phyloP scores from a whole-genome alignment of 2,888 invertebrate species.

The Amorpha juglandis region DNA sequence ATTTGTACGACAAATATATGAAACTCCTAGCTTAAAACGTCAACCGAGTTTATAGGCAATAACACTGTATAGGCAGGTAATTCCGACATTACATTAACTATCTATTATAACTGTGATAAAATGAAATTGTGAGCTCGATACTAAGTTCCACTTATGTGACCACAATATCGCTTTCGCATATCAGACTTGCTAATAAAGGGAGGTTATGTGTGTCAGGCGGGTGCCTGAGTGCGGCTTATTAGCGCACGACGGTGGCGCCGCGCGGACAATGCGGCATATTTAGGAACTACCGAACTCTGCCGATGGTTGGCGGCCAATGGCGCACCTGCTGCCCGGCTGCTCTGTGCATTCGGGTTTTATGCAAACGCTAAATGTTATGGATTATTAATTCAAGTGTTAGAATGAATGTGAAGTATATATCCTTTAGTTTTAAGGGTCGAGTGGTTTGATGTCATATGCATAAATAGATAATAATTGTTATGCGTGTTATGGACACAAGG shows the following conservation, averaged over 20 bases:
- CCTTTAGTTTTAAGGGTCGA: conserved; percentile 16
- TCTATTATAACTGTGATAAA: conserved; percentile 72
- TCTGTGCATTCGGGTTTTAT: conserved; percentile 26
- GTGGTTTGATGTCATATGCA: conserved; percentile 11
- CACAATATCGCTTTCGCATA: conserved; percentile 77
- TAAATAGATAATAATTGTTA: conserved; percentile 4
- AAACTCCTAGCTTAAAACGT: conserved; percentile 71
- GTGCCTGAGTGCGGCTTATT: conserved; percentile 60
- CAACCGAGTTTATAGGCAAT: conserved; percentile 71
- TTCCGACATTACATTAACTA: conserved; percentile 74
- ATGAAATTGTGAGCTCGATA: conserved; percentile 64
- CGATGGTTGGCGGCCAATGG: conserved; percentile 33
- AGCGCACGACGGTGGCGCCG: conserved; percentile 58
- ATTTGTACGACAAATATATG: conserved; percentile 77
- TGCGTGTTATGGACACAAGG: background rate
- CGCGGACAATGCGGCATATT: conserved; percentile 49
- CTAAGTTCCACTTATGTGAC: conserved; percentile 72
- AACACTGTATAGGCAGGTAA: conserved; percentile 67
- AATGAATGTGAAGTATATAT: conserved; percentile 26
- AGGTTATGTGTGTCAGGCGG: conserved; percentile 68
- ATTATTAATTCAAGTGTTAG: conserved; percentile 20
- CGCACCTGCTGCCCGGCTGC: conserved; percentile 32
- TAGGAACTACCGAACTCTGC: conserved; percentile 33
- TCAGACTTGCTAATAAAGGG: conserved; percentile 80
- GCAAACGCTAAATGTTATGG: conserved; percentile 32